Evolutionary conservation across 2,113 vertebrate species (phyloP).

Genomic region (Paralichthys olivaceus): DNA sequence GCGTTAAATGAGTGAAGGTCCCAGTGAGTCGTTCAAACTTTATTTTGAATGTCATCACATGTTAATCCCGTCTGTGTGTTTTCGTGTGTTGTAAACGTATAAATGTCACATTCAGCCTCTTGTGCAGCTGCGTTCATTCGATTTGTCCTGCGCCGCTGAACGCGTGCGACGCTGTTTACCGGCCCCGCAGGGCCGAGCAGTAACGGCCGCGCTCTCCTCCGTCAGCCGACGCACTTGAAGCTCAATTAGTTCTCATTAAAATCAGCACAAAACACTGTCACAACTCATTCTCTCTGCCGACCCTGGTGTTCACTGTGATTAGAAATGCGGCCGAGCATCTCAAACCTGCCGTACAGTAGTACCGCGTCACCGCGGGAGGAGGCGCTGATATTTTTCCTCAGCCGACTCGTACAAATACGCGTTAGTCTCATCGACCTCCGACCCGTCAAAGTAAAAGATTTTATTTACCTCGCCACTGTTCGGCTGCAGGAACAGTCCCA

Average conservation of each 20-base stretch:
- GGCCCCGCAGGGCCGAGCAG: conserved; percentile 33
- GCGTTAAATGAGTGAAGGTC: neutral
- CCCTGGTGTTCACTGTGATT: conserved; percentile 36
- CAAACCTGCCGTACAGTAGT: neutral
- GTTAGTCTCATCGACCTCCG: neutral
- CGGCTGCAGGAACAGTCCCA: neutral
- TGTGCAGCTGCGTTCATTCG: conserved; percentile 36
- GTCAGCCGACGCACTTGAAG: conserved; percentile 54
- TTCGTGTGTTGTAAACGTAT: neutral
- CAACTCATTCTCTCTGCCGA: conserved; percentile 61
- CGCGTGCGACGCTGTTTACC: conserved; percentile 39
- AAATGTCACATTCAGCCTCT: conserved; percentile 27
- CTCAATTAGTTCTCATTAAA: conserved; percentile 73
- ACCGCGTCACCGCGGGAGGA: neutral
- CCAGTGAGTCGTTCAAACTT: neutral
- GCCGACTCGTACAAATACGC: neutral
- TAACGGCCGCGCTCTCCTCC: conserved; percentile 35
- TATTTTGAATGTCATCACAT: neutral
- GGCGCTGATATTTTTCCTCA: neutral
- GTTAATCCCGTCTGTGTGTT: neutral
- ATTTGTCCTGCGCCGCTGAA: conserved; percentile 39
- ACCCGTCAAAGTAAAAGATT: neutral
- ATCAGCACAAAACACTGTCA: conserved; percentile 64
- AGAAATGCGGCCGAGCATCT: conserved; percentile 27
- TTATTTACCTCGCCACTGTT: neutral